Evolutionary conservation across 2,888 invertebrate genomes (phyloP).

Genomic region (Drosophila cognata): DNA sequence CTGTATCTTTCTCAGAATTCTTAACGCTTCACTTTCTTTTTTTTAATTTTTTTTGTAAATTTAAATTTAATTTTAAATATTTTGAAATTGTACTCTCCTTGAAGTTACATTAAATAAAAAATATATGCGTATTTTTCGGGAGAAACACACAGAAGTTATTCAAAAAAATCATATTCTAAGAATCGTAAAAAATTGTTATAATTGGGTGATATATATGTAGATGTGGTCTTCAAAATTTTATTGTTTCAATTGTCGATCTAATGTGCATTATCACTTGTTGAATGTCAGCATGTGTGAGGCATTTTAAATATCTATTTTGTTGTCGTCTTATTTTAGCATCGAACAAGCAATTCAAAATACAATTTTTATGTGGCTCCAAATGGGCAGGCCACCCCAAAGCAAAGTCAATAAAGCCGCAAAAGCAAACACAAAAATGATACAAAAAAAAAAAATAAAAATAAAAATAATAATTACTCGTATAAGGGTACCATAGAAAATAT

Average conservation of each 20-base stretch:
- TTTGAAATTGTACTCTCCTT: not conserved
- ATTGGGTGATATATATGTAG: not conserved
- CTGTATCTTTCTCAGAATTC: not conserved
- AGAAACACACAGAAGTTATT: not conserved
- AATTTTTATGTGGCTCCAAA: constrained; percentile 56
- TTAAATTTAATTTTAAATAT: not conserved
- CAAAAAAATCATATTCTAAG: not conserved
- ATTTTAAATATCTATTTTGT: constrained; percentile 37
- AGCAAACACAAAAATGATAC: not conserved
- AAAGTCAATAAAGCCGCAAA: constrained; percentile 18
- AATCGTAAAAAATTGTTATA: not conserved
- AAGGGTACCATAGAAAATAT: constrained; percentile 58
- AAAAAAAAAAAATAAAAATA: constrained; percentile 6
- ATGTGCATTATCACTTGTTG: not conserved
- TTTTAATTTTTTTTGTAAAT: not conserved
- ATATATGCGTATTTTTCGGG: not conserved
- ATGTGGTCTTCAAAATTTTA: not conserved
- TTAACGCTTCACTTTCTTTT: not conserved
- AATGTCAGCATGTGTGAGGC: constrained; percentile 3
- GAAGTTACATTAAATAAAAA: not conserved
- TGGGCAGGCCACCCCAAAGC: constrained; percentile 46
- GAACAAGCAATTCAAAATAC: constrained; percentile 41
- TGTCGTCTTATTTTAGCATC: constrained; percentile 16
- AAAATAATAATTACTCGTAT: constrained; percentile 30
- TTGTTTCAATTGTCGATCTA: not conserved